A percentile compares a stretch with the other conserved stretches of the same genome.
These are phyloP conservation scores for Temnothorax nylanderi DNA, from an alignment of 1,140 invertebrate species.

Conservation along the genomic window DNA sequence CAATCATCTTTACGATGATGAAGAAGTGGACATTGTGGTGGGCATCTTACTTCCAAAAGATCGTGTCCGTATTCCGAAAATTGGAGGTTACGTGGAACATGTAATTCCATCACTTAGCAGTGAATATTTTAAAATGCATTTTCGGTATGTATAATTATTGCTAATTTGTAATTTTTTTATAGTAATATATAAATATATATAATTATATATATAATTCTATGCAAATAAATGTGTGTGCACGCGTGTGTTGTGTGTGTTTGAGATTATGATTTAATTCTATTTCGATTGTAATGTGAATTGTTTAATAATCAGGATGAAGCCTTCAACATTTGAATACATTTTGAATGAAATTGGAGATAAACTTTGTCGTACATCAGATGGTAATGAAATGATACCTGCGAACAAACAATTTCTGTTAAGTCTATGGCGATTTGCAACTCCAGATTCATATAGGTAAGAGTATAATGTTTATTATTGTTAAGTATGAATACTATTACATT, in stretches of 20 bases:
- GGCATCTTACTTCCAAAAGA: not conserved
- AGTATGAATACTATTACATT: too few relatives aligned
- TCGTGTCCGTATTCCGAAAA: not conserved
- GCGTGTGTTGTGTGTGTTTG: too few relatives aligned
- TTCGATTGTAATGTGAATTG: too few relatives aligned
- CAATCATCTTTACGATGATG: too few relatives aligned
- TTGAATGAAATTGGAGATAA: not conserved
- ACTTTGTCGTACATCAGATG: not conserved
- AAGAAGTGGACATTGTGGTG: not conserved
- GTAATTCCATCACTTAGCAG: conserved; percentile 1
- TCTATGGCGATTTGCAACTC: conserved; percentile 20
- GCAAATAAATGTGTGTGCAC: too few relatives aligned
- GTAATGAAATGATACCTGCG: not conserved
- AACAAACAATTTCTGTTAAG: conserved; percentile 15
- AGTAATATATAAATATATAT: too few relatives aligned
- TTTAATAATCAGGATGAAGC: too few relatives aligned
- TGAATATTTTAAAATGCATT: not conserved
- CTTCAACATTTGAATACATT: conserved; percentile 9
- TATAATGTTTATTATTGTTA: too few relatives aligned
- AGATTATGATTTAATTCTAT: too few relatives aligned
- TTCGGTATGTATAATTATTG: conserved; percentile 1
- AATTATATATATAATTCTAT: too few relatives aligned
- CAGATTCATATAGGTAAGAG: not conserved
- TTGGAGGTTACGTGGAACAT: not conserved
- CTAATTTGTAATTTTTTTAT: too few relatives aligned